These are phyloP conservation scores for Mirounga angustirostris DNA, from an alignment of 2,113 vertebrate species.

Conservation along the genomic window DNA sequence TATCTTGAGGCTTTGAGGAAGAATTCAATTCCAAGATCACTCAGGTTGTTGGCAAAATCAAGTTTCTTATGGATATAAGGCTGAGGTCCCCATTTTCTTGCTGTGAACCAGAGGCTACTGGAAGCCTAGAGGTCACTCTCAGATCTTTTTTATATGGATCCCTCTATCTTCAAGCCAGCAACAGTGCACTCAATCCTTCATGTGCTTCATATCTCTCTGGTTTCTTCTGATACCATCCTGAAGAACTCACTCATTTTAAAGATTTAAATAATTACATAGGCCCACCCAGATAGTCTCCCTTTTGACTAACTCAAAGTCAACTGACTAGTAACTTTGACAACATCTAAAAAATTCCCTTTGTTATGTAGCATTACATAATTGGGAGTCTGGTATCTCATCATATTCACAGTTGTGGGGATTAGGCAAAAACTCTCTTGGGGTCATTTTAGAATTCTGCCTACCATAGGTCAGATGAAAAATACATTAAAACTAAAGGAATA, in stretches of 20 bases:
- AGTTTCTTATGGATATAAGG: background rate
- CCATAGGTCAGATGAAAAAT: background rate
- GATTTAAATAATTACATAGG: background rate
- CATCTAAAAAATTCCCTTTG: constrained; percentile 20
- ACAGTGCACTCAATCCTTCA: background rate
- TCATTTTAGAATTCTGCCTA: background rate
- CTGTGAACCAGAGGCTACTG: background rate
- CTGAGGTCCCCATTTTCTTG: background rate
- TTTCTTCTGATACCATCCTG: background rate
- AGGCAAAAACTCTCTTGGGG: background rate
- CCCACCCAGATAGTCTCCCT: background rate
- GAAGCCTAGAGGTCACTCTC: background rate
- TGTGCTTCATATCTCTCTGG: background rate
- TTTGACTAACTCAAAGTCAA: background rate
- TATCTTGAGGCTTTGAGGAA: background rate
- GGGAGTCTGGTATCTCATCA: background rate
- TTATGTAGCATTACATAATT: background rate
- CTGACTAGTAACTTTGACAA: background rate
- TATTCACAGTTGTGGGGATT: background rate
- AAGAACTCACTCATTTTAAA: background rate
- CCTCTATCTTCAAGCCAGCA: background rate
- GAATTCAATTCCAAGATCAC: background rate
- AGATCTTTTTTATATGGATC: background rate
- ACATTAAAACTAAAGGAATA: background rate
- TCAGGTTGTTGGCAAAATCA: background rate